Evolutionary conservation across 2,797 vertebrate species (phyloP).

Genomic region (Emydoidea blandingii): DNA sequence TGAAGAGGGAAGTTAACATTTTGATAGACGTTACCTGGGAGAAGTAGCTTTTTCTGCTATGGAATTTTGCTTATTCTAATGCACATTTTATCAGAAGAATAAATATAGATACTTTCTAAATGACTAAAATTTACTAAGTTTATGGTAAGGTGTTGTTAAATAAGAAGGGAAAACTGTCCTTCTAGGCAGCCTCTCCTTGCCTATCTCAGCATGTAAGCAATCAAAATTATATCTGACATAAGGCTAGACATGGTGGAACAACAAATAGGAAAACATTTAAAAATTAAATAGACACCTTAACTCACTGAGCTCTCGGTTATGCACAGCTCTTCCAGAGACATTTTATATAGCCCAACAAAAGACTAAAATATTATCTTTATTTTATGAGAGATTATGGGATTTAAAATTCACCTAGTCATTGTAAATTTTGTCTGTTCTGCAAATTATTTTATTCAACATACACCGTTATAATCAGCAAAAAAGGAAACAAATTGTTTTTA

Average conservation of each 20-base stretch:
- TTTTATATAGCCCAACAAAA: background rate
- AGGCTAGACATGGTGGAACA: background rate
- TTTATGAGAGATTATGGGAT: background rate
- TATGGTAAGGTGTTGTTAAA: background rate
- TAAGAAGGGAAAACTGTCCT: slow-evolving; percentile 3
- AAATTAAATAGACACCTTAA: background rate
- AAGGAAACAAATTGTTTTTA: background rate
- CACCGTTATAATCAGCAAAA: background rate
- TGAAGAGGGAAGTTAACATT: slow-evolving; percentile 11
- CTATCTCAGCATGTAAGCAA: background rate
- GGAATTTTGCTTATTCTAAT: background rate
- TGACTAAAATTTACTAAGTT: background rate
- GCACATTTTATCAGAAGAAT: background rate
- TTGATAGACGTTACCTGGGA: slow-evolving; percentile 16
- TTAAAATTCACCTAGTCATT: background rate
- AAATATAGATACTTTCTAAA: background rate
- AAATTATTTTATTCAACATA: background rate
- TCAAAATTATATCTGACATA: slow-evolving; percentile 2
- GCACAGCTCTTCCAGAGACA: background rate
- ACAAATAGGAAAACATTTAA: background rate
- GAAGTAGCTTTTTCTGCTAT: background rate
- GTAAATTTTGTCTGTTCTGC: background rate
- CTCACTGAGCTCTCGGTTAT: background rate
- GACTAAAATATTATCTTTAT: background rate
- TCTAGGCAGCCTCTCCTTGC: background rate